Base-by-base conservation (phyloP, 2,888 invertebrate genomes). In the Hypsopygia costalis region DNA sequence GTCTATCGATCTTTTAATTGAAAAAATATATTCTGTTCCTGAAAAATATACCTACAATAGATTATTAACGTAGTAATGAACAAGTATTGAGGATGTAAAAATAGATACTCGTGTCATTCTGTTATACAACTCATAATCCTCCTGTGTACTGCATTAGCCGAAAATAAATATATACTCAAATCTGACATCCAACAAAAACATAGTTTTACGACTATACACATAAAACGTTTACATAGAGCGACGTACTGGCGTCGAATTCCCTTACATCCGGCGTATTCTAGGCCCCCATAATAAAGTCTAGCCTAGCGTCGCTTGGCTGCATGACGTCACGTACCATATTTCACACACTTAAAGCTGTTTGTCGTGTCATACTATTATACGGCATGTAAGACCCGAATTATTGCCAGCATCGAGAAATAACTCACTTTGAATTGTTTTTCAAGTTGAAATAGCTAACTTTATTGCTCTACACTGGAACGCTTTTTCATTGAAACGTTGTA, bases 281-380 rank as follows among this genome's bases (percentile, higher is more conserved):
- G 74, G 68, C 69, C 69, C 69, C 65, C 70, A 69, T 70, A 63
- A 75, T 77, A 76, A 75, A 80, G 69, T 70, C 74, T 75, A 62
- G 71, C 65, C 72, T 70, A 62, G 74, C 16, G 16, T 16, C 16
- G 16, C 4, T 16, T 4, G 16, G 77, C 80, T 75, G 77, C 80
- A 73, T 81, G 80, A 80, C 81, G 79, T 78, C 79, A 80, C 65
- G 58, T 67, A 63, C 82, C 81, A 86, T 88, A 87, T 80, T 85
- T 88, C 81, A 87, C 78, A 82, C 82, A 83, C 82, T 87, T 87
- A 86, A 85, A 87, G 83, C 86, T 87, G 86, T 86, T 87, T 87
- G 88, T 86, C 85, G 85, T 82, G 85, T 87, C 82, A 82, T 82
- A 86, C 86, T 78, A 88, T 87, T 88, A 87, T 87, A 82, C 81